A percentile compares a stretch with the other conserved stretches of the same genome.
Conservation (phyloP, 1,140 invertebrate species). For the Rhizoglyphus robini region DNA sequence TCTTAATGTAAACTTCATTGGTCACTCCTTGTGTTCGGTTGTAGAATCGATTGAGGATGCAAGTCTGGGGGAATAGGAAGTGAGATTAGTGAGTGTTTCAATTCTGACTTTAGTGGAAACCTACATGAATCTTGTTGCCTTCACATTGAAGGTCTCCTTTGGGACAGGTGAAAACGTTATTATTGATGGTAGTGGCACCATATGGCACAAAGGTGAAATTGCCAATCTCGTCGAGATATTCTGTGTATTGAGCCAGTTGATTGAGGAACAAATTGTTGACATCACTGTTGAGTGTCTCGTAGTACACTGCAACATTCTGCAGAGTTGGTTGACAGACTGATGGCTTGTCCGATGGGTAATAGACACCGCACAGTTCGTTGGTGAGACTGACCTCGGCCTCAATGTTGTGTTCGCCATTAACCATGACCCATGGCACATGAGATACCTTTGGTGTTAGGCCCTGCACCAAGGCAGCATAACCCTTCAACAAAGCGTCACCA, state of each 20-base stretch:
- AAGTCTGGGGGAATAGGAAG: no score
- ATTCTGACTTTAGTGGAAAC: no score
- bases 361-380: conserved; percentile 12
- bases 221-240: conserved; percentile 17
- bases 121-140: conserved; percentile 15
- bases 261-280: not conserved
- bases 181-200: not conserved
- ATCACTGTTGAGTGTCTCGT: not conserved
- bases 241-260: not conserved
- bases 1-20: not conserved
- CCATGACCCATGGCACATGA: conserved; percentile 18
- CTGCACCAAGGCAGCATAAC: not conserved
- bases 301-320: not conserved
- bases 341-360: conserved; percentile 10
- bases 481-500: not conserved
- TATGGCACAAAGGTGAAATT: not conserved
- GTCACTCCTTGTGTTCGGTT: not conserved
- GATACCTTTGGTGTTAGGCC: not conserved
- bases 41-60: not conserved
- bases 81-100: no score
- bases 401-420: conserved; percentile 15
- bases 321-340: not conserved
- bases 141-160: not conserved
- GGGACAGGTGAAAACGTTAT: not conserved
- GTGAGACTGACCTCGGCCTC: conserved; percentile 14